A percentile compares a stretch with the other conserved stretches of the same genome.
These are phyloP conservation scores for Xiphophorus hellerii DNA, from an alignment of 2,113 vertebrate genomes.

Conservation along the genomic window DNA sequence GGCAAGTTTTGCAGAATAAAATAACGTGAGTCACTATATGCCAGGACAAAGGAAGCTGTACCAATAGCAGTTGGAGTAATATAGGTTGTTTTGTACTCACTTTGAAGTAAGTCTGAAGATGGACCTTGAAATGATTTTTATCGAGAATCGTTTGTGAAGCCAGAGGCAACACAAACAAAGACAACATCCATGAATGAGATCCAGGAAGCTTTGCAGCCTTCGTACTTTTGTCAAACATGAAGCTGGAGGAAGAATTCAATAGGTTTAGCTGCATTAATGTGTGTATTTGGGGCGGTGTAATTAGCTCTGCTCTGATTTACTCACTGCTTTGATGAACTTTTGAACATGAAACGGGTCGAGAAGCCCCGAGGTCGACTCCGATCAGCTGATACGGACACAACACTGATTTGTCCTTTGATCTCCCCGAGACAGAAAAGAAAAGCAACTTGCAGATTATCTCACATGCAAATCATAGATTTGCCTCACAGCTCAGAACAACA, in stretches of 20 bases:
- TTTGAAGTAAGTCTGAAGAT: slow-evolving; percentile 17
- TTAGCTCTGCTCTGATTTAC: slow-evolving; percentile 44
- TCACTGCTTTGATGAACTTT: slow-evolving; percentile 49
- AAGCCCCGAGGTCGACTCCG: slow-evolving; percentile 47
- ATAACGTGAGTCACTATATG: not conserved
- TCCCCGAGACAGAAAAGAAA: slow-evolving; percentile 15
- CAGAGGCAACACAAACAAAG: slow-evolving; percentile 32
- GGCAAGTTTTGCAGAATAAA: not conserved
- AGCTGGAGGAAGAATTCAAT: slow-evolving; percentile 31
- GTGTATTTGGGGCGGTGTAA: slow-evolving; percentile 18
- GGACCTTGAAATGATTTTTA: not conserved
- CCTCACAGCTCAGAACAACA: slow-evolving; percentile 16
- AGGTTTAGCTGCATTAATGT: slow-evolving; percentile 29
- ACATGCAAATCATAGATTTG: slow-evolving; percentile 32
- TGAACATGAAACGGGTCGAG: slow-evolving; percentile 21
- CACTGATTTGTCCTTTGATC: slow-evolving; percentile 49
- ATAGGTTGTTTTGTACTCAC: slow-evolving; percentile 1
- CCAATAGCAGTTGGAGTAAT: not conserved
- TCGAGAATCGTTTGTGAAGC: slow-evolving; percentile 1
- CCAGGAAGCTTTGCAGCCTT: slow-evolving; percentile 43
- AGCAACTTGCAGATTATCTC: slow-evolving; percentile 44
- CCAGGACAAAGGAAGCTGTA: not conserved
- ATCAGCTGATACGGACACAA: slow-evolving; percentile 53
- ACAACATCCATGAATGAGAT: slow-evolving; percentile 18
- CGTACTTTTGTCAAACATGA: slow-evolving; percentile 32